phyloP scores from a whole-genome alignment of 2,797 vertebrate species.

The Harpagifer antarcticus region DNA sequence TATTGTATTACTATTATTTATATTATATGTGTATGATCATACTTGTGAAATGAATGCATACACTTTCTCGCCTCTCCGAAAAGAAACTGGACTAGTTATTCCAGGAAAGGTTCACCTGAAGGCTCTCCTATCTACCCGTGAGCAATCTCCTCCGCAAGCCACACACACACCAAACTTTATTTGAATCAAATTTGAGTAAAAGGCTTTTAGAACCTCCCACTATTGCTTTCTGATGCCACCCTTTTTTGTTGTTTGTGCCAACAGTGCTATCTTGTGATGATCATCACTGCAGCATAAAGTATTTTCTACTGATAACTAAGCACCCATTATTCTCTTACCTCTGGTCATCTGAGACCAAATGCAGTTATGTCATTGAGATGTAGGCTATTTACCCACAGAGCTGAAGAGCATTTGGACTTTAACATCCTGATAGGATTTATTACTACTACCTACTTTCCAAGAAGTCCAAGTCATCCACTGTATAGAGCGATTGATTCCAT shows the following conservation, averaged over 20 bases:
- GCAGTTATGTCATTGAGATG: neutral
- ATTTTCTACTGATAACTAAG: neutral
- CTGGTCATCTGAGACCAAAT: too few relatives aligned
- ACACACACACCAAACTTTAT: neutral
- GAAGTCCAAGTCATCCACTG: neutral
- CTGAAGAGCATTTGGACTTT: constrained; percentile 4
- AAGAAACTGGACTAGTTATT: neutral
- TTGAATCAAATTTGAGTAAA: neutral
- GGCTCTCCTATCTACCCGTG: constrained; percentile 1
- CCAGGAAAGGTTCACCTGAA: neutral
- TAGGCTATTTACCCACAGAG: neutral
- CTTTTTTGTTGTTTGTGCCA: neutral
- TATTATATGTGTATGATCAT: too few relatives aligned
- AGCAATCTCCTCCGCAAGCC: neutral
- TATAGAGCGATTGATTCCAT: too few relatives aligned
- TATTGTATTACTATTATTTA: too few relatives aligned
- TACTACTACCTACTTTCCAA: neutral
- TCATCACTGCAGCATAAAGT: too few relatives aligned
- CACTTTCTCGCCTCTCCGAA: too few relatives aligned
- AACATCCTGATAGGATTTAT: neutral
- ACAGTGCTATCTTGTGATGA: too few relatives aligned
- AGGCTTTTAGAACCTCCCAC: neutral
- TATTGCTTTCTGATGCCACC: neutral
- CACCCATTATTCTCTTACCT: too few relatives aligned
- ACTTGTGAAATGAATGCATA: too few relatives aligned